Base-by-base conservation (phyloP, 2,797 vertebrate genomes). In the Bucorvus abyssinicus region DNA sequence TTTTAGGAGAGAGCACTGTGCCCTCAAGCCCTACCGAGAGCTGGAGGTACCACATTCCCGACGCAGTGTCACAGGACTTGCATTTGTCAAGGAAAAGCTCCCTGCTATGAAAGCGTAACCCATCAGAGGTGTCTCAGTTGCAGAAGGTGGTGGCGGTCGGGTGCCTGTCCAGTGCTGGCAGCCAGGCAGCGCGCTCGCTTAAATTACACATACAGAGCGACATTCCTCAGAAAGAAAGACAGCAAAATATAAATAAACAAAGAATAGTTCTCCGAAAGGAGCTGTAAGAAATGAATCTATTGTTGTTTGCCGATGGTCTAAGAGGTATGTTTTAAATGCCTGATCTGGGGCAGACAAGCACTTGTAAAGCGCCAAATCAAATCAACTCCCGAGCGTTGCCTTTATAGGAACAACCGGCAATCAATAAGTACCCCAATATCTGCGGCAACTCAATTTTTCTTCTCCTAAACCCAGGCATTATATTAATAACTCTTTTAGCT, bases 51-150 rank as follows among this genome's bases (percentile, higher is more conserved):
- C 0, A 0, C 0, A 0, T 22, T 45, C 16, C 53, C 32, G 53
- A 21, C 0, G 5, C 42, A 6, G 16, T 0, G 5, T 17, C 8
- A 0, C 0, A 1, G 61, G 53, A 56, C 40, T 69, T 0, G 24
- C 20, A 6, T 36, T 79, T 65, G 23, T 57, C 50, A 8, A 36
- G 55, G 34, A 12, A 52, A 52, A 60, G 26, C 11, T 23, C 3
- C 59, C 27, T 92, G 34, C 75, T 59, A 0, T 4, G 30, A 59
- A 55, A 42, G 0, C 14, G n/a, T 0, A 4, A 50, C n/a, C 36
- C n/a, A 1, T n/a, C 47, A 34, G 44, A 84, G 40, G 27, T 44
- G 32, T 15, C 52, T 65, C 27, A 12, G n/a, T 17, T 59, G 40
- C 42, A 47, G 74, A 38, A 56, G 55, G 19, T 3, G 14, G 8